These are phyloP conservation scores for Bombus pyrosoma DNA, from an alignment of 1,140 invertebrate species.

Conservation along the genomic window DNA sequence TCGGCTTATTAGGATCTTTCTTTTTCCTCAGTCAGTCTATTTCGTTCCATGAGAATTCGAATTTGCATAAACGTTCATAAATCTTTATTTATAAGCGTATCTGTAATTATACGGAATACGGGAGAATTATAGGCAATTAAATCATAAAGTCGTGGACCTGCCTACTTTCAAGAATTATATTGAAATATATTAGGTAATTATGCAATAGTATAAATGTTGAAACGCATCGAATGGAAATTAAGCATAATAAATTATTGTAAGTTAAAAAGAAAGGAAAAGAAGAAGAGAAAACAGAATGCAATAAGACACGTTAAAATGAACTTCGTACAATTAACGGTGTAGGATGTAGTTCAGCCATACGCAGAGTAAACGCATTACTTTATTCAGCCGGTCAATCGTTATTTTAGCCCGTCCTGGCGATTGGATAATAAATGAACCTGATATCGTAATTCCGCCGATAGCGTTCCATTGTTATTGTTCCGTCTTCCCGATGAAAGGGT, in stretches of 20 bases:
- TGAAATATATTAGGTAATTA: too few species aligned
- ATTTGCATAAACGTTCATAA: background rate
- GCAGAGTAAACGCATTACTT: background rate
- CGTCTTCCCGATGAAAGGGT: slow-evolving; percentile 36
- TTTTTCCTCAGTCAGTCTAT: too few species aligned
- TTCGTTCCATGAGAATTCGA: too few species aligned
- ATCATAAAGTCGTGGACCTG: background rate
- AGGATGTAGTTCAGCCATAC: too few species aligned
- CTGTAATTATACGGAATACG: background rate
- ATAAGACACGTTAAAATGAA: background rate
- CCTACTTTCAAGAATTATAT: background rate
- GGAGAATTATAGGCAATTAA: background rate
- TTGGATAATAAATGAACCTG: slow-evolving; percentile 42
- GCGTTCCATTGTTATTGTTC: slow-evolving; percentile 35
- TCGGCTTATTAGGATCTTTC: too few species aligned
- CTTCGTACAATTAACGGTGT: background rate
- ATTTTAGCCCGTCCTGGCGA: background rate
- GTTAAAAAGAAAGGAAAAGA: background rate
- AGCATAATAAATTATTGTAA: background rate
- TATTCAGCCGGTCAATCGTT: background rate
- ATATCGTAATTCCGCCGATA: slow-evolving; percentile 31
- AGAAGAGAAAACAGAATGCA: background rate
- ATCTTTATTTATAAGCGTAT: background rate
- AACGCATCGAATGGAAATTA: background rate
- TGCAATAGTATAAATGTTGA: background rate